phyloP scores from a whole-genome alignment of 2,888 invertebrate species.

The Drosophila demipolita region DNA sequence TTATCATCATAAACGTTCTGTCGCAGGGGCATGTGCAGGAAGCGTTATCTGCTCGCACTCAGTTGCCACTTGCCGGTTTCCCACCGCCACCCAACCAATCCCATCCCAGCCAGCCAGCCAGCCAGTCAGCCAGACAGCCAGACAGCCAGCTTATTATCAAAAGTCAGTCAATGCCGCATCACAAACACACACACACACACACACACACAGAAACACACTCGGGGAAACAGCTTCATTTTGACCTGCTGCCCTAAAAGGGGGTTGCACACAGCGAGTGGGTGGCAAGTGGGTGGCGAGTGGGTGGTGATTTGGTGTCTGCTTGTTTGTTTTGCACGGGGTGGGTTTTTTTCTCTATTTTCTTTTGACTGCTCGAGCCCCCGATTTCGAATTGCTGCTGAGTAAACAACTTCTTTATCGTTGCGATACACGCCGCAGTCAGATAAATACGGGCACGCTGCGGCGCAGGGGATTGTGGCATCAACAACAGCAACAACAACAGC shows the following conservation, averaged over 20 bases:
- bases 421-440: slow-evolving; percentile 79
- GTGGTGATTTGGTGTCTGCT: slow-evolving; percentile 13
- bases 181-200: slow-evolving; percentile 30
- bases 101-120: background rate
- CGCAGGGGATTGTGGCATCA: background rate
- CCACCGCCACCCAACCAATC: slow-evolving; percentile 13
- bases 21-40: slow-evolving; percentile 9
- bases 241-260: slow-evolving; percentile 70
- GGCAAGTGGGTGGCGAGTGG: slow-evolving; percentile 8
- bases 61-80: slow-evolving; percentile 50
- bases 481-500: slow-evolving; percentile 21
- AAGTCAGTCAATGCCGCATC: slow-evolving; percentile 70
- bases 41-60: slow-evolving; percentile 75
- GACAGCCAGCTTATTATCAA: slow-evolving; percentile 63
- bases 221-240: slow-evolving; percentile 67
- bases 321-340: slow-evolving; percentile 7
- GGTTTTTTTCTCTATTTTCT: slow-evolving; percentile 11
- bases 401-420: slow-evolving; percentile 84
- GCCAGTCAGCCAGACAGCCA: slow-evolving; percentile 13
- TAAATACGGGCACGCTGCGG: slow-evolving; percentile 34
- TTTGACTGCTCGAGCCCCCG: slow-evolving; percentile 10
- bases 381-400: slow-evolving; percentile 58
- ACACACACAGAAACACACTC: slow-evolving; percentile 16
- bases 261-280: slow-evolving; percentile 31
- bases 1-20: slow-evolving; percentile 11